A percentile compares a stretch with the other conserved stretches of the same genome.
phyloP scores from a whole-genome alignment of 1,140 invertebrate genomes.

The Epicauta chinensis region DNA sequence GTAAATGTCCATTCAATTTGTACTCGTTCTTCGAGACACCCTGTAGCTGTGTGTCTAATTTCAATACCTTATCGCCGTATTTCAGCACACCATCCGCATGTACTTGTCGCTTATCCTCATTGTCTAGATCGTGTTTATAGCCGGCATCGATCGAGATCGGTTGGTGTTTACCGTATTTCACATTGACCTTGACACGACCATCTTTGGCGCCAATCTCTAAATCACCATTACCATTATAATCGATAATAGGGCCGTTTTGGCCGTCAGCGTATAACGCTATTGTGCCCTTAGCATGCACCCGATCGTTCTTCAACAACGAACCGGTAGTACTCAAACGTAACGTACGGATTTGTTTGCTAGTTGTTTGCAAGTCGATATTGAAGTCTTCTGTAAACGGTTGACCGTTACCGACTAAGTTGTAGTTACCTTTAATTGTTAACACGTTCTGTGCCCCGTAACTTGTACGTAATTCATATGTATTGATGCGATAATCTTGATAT shows the following conservation, averaged over 20 bases:
- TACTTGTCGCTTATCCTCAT: slow-evolving; percentile 14
- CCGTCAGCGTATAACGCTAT: slow-evolving; percentile 15
- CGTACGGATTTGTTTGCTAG: slow-evolving; percentile 45
- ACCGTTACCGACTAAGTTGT: slow-evolving; percentile 34
- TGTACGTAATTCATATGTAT: too few relatives aligned
- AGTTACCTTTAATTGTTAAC: slow-evolving; percentile 37
- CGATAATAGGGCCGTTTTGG: slow-evolving; percentile 17
- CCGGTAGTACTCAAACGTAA: slow-evolving; percentile 26
- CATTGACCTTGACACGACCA: slow-evolving; percentile 25
- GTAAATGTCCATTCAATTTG: slow-evolving; percentile 43
- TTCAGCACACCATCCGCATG: slow-evolving; percentile 42
- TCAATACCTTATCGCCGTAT: slow-evolving; percentile 50
- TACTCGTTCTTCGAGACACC: slow-evolving; percentile 36
- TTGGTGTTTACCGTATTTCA: slow-evolving; percentile 26
- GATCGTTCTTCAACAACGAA: slow-evolving; percentile 9
- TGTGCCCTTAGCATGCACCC: slow-evolving; percentile 18
- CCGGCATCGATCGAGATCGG: slow-evolving; percentile 23
- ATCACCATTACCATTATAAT: slow-evolving; percentile 32
- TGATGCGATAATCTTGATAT: slow-evolving; percentile 4
- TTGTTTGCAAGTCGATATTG: slow-evolving; percentile 42
- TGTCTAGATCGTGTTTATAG: slow-evolving; percentile 21
- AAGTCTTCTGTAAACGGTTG: slow-evolving; percentile 43
- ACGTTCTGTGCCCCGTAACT: too few relatives aligned
- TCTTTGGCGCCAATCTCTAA: slow-evolving; percentile 13
- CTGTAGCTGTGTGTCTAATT: slow-evolving; percentile 38